phyloP scores from a whole-genome alignment of 2,797 vertebrate genomes.

The Chloroceryle amazona region DNA sequence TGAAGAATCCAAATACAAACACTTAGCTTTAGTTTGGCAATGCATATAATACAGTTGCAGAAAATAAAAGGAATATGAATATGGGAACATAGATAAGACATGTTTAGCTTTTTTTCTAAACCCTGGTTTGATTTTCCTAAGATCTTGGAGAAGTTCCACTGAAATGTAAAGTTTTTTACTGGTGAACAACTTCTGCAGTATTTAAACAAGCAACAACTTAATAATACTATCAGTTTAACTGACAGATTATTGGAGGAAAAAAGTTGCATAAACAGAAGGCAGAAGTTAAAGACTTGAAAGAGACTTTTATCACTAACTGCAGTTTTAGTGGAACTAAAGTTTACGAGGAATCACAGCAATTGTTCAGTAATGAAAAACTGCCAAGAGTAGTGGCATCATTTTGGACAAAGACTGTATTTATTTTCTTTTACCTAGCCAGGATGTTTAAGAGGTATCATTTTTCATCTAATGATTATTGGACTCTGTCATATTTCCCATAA shows the following conservation, averaged over 20 bases:
- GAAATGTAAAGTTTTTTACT: not conserved
- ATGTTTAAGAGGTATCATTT: not conserved
- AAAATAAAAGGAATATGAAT: not conserved
- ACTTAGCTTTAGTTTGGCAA: not conserved
- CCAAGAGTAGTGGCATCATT: not conserved
- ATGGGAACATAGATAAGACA: not conserved
- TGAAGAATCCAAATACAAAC: not conserved
- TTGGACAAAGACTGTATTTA: not conserved
- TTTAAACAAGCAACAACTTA: not conserved
- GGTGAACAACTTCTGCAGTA: not conserved
- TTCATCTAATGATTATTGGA: constrained; percentile 20
- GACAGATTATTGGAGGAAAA: not conserved
- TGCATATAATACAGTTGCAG: not conserved
- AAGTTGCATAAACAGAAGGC: not conserved
- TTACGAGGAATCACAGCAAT: not conserved
- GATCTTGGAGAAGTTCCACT: not conserved
- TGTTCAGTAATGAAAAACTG: not conserved
- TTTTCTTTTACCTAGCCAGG: constrained; percentile 3
- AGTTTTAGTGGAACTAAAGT: not conserved
- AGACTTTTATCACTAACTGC: not conserved
- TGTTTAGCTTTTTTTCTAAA: not conserved
- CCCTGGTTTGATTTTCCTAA: not conserved
- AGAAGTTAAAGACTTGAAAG: not conserved
- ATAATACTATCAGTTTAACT: not conserved
- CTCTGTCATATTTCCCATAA: not conserved